Percentiles rank a stretch among this genome's conserved stretches.
Evolutionary conservation across 2,888 invertebrate genomes (phyloP).

Genomic region (Stenotaenia linearis): DNA sequence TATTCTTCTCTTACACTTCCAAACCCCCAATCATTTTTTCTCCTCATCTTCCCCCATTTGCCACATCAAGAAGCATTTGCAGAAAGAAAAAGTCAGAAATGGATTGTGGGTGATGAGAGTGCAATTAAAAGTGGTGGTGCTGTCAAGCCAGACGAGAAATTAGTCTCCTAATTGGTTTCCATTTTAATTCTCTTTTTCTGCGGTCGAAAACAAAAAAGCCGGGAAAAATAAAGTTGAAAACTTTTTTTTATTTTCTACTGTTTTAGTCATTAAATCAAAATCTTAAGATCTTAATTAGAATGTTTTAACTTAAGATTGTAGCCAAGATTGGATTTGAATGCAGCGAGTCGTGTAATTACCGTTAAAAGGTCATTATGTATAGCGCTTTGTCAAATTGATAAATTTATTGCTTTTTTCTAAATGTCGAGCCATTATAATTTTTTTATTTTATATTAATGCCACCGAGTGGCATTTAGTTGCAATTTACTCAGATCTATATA

Average conservation of each 20-base stretch:
- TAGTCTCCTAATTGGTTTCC: slow-evolving; percentile 12
- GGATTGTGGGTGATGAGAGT: slow-evolving; percentile 15
- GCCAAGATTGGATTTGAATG: neutral
- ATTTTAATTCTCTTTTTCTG: neutral
- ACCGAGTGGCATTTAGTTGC: too few species aligned
- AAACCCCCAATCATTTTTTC: neutral
- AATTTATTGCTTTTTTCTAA: too few species aligned
- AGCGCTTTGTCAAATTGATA: too few species aligned
- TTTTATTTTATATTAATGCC: too few species aligned
- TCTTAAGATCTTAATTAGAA: neutral
- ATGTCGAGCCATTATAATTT: too few species aligned
- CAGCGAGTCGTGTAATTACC: too few species aligned
- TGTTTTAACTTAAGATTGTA: neutral
- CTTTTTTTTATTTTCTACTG: neutral
- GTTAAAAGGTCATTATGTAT: too few species aligned
- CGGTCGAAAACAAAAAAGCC: neutral
- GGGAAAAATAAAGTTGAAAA: neutral
- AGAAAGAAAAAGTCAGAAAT: neutral
- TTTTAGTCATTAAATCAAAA: neutral
- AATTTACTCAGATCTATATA: too few species aligned
- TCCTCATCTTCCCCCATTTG: neutral
- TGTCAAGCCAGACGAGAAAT: slow-evolving; percentile 13
- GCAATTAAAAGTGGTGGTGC: slow-evolving; percentile 14
- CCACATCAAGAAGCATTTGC: neutral
- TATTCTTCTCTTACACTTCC: neutral